Evolutionary conservation across 92 coral and sea anemone species (phyloP).

Genomic region (Zoanthus sansibaricus): DNA sequence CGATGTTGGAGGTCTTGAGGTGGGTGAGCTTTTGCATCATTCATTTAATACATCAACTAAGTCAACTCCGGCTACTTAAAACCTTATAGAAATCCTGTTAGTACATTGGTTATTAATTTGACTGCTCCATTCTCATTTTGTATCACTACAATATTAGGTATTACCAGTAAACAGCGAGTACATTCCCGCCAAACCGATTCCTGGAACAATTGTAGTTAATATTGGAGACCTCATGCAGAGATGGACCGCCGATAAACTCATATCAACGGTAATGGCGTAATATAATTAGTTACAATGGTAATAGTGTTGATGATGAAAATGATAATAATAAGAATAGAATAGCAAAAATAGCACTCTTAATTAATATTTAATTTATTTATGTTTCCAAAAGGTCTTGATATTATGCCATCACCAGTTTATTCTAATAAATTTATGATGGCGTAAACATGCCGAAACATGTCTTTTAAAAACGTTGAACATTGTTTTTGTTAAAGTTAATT

Average conservation of each 20-base stretch:
- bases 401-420: too few species aligned
- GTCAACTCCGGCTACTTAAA: too few species aligned
- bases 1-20: slow-evolving; percentile 86
- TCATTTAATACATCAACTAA: too few species aligned
- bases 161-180: slow-evolving; percentile 75
- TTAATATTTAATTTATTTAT: too few species aligned
- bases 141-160: neutral
- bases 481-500: too few species aligned
- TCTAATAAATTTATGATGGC: too few species aligned
- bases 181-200: slow-evolving; percentile 77
- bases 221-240: slow-evolving; percentile 94
- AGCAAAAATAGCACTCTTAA: too few species aligned
- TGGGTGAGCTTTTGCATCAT: neutral
- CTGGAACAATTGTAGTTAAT: slow-evolving; percentile 86
- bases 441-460: too few species aligned
- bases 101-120: too few species aligned
- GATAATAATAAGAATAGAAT: neutral
- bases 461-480: too few species aligned
- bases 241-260: slow-evolving; percentile 86
- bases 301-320: neutral
- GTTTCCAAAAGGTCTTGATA: too few species aligned
- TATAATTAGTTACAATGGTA: neutral
- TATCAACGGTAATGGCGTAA: slow-evolving; percentile 74
- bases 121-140: neutral
- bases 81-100: too few species aligned